A percentile compares a stretch with the other conserved stretches of the same genome.
Evolutionary conservation across 2,797 vertebrate species (phyloP).

Genomic region (Halcyon leucocephala): DNA sequence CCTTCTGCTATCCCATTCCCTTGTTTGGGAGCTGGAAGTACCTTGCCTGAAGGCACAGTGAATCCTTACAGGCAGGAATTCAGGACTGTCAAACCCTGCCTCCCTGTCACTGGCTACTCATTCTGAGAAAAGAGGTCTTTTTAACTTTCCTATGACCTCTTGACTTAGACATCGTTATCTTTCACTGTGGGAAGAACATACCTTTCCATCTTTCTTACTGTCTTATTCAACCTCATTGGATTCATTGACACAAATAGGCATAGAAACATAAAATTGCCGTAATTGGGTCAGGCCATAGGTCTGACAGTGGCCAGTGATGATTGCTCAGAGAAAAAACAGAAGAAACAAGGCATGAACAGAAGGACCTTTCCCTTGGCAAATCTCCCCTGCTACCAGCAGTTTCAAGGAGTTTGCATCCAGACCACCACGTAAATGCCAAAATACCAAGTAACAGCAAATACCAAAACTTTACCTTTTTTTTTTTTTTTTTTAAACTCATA

Average conservation of each 20-base stretch:
- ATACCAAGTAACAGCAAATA: background rate
- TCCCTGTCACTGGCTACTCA: slow-evolving; percentile 34
- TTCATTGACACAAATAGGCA: slow-evolving; percentile 56
- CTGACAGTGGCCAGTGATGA: background rate
- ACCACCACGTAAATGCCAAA: background rate
- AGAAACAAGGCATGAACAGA: background rate
- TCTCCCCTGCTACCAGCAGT: background rate
- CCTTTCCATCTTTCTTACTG: slow-evolving; percentile 65
- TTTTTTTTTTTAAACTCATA: background rate
- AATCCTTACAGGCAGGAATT: slow-evolving; percentile 45
- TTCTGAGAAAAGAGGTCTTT: slow-evolving; percentile 50
- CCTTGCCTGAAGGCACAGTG: slow-evolving; percentile 55
- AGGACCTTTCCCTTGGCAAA: background rate
- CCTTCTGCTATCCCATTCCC: background rate
- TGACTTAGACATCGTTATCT: slow-evolving; percentile 51
- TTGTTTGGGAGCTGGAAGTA: background rate
- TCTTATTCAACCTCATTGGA: slow-evolving; percentile 28
- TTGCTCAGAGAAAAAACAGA: slow-evolving; percentile 35
- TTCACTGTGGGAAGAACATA: slow-evolving; percentile 44
- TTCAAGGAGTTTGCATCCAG: background rate
- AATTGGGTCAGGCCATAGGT: slow-evolving; percentile 71
- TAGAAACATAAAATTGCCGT: slow-evolving; percentile 62
- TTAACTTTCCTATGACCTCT: slow-evolving; percentile 50
- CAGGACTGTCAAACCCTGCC: background rate
- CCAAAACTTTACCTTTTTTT: background rate